Conservation (phyloP, 2,888 invertebrate genomes). For the Ennomos erosarius region DNA sequence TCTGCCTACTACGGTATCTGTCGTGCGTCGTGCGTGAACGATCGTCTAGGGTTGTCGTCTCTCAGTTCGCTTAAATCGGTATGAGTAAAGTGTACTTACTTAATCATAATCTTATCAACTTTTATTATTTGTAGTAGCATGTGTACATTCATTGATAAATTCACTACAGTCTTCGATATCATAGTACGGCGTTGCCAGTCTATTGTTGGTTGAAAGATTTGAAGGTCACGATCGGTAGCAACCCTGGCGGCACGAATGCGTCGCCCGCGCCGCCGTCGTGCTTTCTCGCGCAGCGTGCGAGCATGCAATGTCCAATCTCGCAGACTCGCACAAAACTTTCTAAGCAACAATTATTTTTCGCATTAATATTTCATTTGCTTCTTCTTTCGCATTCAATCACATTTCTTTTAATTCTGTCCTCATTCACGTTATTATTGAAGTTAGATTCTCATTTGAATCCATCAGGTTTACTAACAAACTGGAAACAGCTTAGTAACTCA, state of each 20-base stretch:
- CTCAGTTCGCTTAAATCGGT: constrained; percentile 1
- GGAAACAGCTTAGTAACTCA: constrained; percentile 12
- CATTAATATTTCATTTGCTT: constrained; percentile 82
- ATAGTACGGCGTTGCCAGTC: background rate
- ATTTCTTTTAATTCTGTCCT: constrained; percentile 37
- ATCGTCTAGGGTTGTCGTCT: constrained; percentile 24
- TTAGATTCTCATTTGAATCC: constrained; percentile 8
- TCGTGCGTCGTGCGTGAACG: constrained; percentile 21
- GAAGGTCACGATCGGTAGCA: constrained; percentile 38
- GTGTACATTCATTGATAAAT: background rate
- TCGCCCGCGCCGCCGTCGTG: constrained; percentile 61
- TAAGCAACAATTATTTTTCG: constrained; percentile 83
- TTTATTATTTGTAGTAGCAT: background rate
- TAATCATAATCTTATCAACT: constrained; percentile 7
- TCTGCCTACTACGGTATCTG: constrained; percentile 18
- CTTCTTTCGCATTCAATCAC: constrained; percentile 62
- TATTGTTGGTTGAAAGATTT: constrained; percentile 16
- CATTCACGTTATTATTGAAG: constrained; percentile 24
- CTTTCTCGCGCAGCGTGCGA: constrained; percentile 83
- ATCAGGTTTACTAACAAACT: constrained; percentile 11
- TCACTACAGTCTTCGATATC: background rate
- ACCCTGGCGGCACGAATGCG: constrained; percentile 28
- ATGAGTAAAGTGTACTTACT: background rate
- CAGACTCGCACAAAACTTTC: constrained; percentile 79
- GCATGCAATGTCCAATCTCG: constrained; percentile 82